phyloP scores from a whole-genome alignment of 1,140 invertebrate genomes.

The Pogonognathellus flavescens region DNA sequence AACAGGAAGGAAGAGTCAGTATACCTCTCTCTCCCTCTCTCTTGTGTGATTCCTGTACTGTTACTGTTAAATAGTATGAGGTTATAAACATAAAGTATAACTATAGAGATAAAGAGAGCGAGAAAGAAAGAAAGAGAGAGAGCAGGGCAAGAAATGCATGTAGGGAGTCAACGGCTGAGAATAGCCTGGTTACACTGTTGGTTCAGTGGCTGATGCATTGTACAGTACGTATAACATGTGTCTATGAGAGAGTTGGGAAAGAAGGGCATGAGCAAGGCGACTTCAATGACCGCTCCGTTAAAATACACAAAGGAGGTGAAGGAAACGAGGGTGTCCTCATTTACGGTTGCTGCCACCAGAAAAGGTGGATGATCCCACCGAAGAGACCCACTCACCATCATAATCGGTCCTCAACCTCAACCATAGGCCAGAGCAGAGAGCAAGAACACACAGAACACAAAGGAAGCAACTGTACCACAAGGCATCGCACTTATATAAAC shows the following conservation, averaged over 20 bases:
- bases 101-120: too few relatives aligned
- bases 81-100: neutral
- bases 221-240: neutral
- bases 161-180: slow-evolving; percentile 36
- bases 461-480: neutral
- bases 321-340: slow-evolving; percentile 47
- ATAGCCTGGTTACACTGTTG: slow-evolving; percentile 35
- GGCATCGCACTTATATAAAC: too few relatives aligned
- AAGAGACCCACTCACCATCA: slow-evolving; percentile 45
- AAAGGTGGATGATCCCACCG: slow-evolving; percentile 49
- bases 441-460: neutral
- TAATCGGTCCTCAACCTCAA: slow-evolving; percentile 48
- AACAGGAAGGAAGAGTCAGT: neutral
- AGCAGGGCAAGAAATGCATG: neutral
- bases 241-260: neutral
- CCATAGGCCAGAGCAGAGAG: neutral
- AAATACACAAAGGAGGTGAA: slow-evolving; percentile 46
- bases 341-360: slow-evolving; percentile 42
- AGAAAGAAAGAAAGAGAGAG: neutral
- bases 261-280: slow-evolving; percentile 46
- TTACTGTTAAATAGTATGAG: neutral
- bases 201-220: slow-evolving; percentile 1
- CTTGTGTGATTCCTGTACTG: neutral
- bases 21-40: neutral
- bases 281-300: slow-evolving; percentile 49